Percentiles rank a stretch among this genome's conserved stretches.
Conservation (phyloP, 2,888 invertebrate species). For the Apotomis capreana region DNA sequence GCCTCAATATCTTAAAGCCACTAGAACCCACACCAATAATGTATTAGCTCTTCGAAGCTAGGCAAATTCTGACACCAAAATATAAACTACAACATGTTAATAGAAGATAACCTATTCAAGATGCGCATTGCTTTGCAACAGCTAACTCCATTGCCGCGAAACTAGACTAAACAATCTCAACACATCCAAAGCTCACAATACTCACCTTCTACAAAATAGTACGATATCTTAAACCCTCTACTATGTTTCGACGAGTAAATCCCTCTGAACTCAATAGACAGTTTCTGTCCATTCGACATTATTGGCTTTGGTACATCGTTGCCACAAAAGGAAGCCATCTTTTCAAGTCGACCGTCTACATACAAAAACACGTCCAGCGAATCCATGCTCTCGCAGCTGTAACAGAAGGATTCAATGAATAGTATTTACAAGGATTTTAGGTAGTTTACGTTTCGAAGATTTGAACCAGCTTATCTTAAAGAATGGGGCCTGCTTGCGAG, state of each 20-base stretch:
- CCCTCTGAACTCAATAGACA: slow-evolving; percentile 93
- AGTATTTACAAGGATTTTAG: slow-evolving; percentile 41
- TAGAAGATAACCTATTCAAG: background rate
- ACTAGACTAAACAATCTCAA: background rate
- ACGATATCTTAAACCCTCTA: slow-evolving; percentile 94
- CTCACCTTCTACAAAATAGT: slow-evolving; percentile 94
- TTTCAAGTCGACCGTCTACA: slow-evolving; percentile 92
- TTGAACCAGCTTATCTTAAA: slow-evolving; percentile 36
- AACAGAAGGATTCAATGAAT: slow-evolving; percentile 62
- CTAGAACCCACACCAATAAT: no score
- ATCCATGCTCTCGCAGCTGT: slow-evolving; percentile 91
- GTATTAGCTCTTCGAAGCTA: no score
- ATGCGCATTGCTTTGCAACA: slow-evolving; percentile 17
- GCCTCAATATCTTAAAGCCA: no score
- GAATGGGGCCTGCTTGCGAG: slow-evolving; percentile 21
- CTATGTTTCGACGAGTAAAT: slow-evolving; percentile 89
- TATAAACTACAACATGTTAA: no score
- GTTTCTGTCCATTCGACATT: slow-evolving; percentile 95
- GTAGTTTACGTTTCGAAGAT: slow-evolving; percentile 36
- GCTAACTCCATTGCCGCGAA: background rate
- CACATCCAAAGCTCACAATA: slow-evolving; percentile 47
- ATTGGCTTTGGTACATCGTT: slow-evolving; percentile 91
- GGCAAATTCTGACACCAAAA: no score
- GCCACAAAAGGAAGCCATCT: slow-evolving; percentile 95
- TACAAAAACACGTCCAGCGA: slow-evolving; percentile 91